Evolutionary conservation across 2,797 vertebrate species (phyloP).

Genomic region (Eurystomus glaucurus): DNA sequence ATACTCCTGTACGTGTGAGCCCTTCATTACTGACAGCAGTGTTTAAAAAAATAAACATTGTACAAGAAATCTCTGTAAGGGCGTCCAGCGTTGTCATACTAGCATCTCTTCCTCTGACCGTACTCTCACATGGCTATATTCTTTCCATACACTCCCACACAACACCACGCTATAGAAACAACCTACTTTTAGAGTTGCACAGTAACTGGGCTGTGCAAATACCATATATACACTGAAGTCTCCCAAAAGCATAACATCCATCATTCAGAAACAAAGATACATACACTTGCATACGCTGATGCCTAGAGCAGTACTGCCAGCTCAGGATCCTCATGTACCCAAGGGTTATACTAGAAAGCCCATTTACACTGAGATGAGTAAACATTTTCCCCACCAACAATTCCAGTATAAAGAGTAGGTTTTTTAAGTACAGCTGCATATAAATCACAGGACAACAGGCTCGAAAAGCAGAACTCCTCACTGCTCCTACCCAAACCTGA

Average conservation of each 20-base stretch:
- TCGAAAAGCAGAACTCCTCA: background rate
- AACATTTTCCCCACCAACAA: background rate
- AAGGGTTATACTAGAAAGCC: background rate
- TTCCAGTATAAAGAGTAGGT: background rate
- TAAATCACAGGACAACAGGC: background rate
- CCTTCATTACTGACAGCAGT: background rate
- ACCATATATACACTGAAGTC: background rate
- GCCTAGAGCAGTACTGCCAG: background rate
- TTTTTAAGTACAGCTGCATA: background rate
- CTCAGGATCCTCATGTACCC: background rate
- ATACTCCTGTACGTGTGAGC: background rate
- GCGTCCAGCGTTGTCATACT: background rate
- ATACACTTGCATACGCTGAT: fast-evolving
- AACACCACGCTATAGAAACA: background rate
- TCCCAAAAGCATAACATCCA: background rate
- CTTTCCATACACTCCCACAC: background rate
- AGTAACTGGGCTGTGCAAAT: background rate
- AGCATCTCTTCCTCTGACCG: background rate
- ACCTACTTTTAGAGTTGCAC: background rate
- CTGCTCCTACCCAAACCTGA: background rate
- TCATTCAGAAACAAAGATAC: background rate
- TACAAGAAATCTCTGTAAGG: background rate
- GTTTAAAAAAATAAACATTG: background rate
- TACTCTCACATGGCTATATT: background rate
- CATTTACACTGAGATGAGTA: background rate